Conservation (phyloP, 2,113 vertebrate genomes). For the Cathartes aura region DNA sequence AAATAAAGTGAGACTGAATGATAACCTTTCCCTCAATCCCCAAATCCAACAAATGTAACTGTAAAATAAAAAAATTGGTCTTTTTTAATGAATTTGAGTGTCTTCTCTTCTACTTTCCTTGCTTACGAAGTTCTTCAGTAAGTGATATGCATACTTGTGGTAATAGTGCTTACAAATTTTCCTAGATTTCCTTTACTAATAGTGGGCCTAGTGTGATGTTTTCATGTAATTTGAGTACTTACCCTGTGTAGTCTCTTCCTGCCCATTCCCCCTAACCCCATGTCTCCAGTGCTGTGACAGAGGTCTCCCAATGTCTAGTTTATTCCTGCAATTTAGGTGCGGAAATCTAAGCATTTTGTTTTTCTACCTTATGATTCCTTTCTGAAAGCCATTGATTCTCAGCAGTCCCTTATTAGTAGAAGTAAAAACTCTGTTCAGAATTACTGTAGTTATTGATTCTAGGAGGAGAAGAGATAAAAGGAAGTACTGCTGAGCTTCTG, state of each 20-base stretch:
- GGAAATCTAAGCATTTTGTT: background rate
- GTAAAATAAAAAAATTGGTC: background rate
- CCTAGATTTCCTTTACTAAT: background rate
- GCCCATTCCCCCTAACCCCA: background rate
- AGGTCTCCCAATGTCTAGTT: background rate
- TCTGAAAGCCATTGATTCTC: slow-evolving; percentile 1
- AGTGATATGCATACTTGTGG: background rate
- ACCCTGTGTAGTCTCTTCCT: background rate
- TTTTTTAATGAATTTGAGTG: background rate
- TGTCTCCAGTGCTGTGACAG: background rate
- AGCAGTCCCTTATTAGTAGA: background rate
- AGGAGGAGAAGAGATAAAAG: slow-evolving; percentile 32
- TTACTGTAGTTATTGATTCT: slow-evolving; percentile 50
- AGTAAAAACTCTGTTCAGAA: background rate
- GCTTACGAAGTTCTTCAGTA: background rate
- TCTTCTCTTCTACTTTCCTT: background rate
- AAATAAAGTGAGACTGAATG: background rate
- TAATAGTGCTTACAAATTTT: background rate
- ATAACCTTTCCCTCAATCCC: background rate
- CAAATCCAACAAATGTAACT: background rate
- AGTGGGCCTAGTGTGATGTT: background rate
- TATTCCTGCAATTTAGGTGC: background rate
- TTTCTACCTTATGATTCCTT: background rate
- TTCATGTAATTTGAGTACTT: background rate
- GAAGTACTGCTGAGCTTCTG: slow-evolving; percentile 1